Conservation (phyloP, 2,113 vertebrate genomes). For the Podarcis raffonei region DNA sequence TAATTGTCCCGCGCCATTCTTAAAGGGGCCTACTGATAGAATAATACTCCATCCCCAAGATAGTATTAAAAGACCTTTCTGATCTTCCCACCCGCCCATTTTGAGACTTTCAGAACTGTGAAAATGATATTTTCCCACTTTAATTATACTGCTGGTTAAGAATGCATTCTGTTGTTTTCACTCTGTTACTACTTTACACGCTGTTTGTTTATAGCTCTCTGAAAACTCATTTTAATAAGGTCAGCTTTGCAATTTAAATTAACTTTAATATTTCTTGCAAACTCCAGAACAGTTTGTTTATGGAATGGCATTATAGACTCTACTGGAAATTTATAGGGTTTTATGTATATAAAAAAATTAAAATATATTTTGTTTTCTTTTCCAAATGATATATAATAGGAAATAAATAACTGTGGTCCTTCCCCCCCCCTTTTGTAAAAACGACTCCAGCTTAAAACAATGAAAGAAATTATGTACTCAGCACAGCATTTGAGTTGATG, state of each 20-base stretch:
- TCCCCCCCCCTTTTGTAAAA: constrained; percentile 54
- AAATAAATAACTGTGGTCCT: constrained; percentile 68
- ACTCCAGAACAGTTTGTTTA: constrained; percentile 72
- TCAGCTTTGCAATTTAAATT: constrained; percentile 87
- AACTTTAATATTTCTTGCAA: constrained; percentile 81
- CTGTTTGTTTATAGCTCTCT: constrained; percentile 81
- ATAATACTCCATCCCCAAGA: neutral
- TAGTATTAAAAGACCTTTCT: constrained; percentile 44
- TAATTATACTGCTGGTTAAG: constrained; percentile 73
- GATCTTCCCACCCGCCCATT: constrained; percentile 34
- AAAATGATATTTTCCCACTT: constrained; percentile 67
- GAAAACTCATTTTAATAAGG: constrained; percentile 84
- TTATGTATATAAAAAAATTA: constrained; percentile 54
- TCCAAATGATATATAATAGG: constrained; percentile 64
- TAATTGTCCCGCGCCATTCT: constrained; percentile 49
- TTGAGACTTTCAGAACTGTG: constrained; percentile 56
- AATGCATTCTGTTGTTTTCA: constrained; percentile 71
- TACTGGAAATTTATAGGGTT: constrained; percentile 69
- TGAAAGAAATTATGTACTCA: constrained; percentile 59
- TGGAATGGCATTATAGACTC: constrained; percentile 57
- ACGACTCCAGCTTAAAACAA: constrained; percentile 57
- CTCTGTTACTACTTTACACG: constrained; percentile 64
- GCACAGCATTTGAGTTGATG: constrained; percentile 36
- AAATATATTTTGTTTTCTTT: constrained; percentile 71
- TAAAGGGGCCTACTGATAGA: constrained; percentile 45